Base-by-base conservation (phyloP, 2,797 vertebrate genomes). In the Percopsis omiscomaycus region DNA sequence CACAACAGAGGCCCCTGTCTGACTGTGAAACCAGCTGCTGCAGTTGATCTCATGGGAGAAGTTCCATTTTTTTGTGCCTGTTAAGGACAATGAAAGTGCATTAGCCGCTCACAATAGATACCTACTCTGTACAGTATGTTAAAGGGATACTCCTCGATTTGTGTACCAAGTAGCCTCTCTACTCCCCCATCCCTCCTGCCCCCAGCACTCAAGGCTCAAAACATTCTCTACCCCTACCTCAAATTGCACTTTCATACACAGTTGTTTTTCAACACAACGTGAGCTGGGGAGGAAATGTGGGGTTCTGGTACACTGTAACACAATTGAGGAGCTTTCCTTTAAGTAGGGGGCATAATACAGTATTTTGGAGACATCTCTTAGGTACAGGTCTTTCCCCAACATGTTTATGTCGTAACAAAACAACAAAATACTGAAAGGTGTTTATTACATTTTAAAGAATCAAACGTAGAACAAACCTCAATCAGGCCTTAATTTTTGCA, bases 1-100 rank as follows among this genome's bases (percentile, higher is more conserved):
- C 73, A 30, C 47, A 71, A 62, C 83, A 74, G 77, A 77, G 80
- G 75, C 87, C 82, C 84, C 83, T 84, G 79, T 22, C 76, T 66
- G 84, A 69, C 71, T 70, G 64, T 55, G 6, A 49, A 66, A 59
- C 54, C 69, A 56, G 57, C 9, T 29, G 55, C 69, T 68, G 14
- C 64, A 69, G 77, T 62, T 68, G 66, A 64, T 60, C 67, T 67
- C 8, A 15, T 15, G 14, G 28, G 47, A 42, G 63, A 69, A 27
- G 58, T 66, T 68, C 16, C 14, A 37, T 68, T 67, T 55, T 55
- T 61, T 32, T 53, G 30, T 49, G 52, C 58, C 62, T 45, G 44
- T 69, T 65, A 59, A 54, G 57, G 66, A 54, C 22, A 47, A 42
- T 29, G 4, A 46, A 62, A 61, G 12, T 42, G 12, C 5, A 15